phyloP scores from a whole-genome alignment of 2,888 invertebrate genomes.

The Agapostemon virescens region DNA sequence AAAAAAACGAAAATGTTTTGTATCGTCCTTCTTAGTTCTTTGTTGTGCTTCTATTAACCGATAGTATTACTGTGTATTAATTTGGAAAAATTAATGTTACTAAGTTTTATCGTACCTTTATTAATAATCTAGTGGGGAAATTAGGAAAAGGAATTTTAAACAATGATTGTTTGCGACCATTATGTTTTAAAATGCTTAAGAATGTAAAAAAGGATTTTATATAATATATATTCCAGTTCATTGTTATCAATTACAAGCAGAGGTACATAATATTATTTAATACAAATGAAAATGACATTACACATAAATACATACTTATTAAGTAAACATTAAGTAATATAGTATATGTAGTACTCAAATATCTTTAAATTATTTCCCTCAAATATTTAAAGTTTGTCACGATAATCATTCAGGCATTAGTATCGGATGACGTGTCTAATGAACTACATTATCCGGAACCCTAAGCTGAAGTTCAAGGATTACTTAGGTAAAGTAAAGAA shows the following conservation, averaged over 20 bases:
- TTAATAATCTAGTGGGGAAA: neutral
- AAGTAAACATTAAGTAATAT: no score
- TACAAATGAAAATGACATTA: neutral
- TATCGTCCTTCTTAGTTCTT: no score
- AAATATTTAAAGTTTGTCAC: neutral
- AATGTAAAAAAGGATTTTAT: no score
- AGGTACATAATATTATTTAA: no score
- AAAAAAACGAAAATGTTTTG: neutral
- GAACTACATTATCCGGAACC: neutral
- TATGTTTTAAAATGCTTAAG: no score
- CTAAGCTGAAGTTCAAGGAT: neutral
- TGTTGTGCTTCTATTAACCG: no score
- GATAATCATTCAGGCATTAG: neutral
- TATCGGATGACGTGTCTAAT: neutral
- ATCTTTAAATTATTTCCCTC: neutral
- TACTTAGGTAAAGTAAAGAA: slow-evolving; percentile 1
- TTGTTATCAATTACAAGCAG: no score
- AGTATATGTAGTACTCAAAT: no score
- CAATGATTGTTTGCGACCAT: no score
- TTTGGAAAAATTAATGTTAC: neutral
- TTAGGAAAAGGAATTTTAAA: no score
- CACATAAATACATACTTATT: neutral
- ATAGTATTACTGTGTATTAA: neutral
- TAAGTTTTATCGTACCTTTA: neutral
- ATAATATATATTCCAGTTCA: no score